Evolutionary conservation across 2,797 vertebrate genomes (phyloP).

Genomic region (Esox lucius): DNA sequence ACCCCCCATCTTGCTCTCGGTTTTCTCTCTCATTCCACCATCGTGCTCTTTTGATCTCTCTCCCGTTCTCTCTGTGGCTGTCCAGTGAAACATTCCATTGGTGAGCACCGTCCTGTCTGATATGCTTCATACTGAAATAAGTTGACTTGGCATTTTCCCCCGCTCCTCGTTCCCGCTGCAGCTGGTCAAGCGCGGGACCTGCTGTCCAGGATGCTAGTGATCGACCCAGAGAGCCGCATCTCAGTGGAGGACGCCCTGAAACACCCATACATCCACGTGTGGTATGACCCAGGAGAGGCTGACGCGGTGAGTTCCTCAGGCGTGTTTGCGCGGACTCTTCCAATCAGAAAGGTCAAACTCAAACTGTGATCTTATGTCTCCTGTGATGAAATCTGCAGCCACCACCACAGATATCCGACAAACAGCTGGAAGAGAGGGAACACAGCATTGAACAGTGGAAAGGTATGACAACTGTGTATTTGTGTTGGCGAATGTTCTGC

Average conservation of each 20-base stretch:
- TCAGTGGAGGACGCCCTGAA: slow-evolving; percentile 94
- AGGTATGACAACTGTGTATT: slow-evolving; percentile 75
- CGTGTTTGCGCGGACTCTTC: not conserved
- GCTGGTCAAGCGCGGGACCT: slow-evolving; percentile 95
- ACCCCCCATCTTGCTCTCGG: slow-evolving; percentile 70
- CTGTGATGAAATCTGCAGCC: slow-evolving; percentile 73
- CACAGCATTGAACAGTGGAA: slow-evolving; percentile 98
- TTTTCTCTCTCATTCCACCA: slow-evolving; percentile 45
- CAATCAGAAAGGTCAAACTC: not conserved
- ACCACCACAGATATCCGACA: slow-evolving; percentile 95
- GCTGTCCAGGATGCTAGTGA: slow-evolving; percentile 96
- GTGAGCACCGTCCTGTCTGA: not conserved
- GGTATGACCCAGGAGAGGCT: slow-evolving; percentile 93
- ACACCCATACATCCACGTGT: slow-evolving; percentile 95
- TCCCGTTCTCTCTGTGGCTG: not conserved
- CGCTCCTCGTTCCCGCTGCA: slow-evolving; percentile 49
- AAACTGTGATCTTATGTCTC: not conserved
- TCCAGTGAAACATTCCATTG: not conserved
- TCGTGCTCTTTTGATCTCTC: not conserved
- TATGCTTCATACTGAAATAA: not conserved
- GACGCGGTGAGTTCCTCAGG: slow-evolving; percentile 85
- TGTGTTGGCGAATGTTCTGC: too few relatives aligned
- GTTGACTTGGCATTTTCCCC: not conserved
- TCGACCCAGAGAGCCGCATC: slow-evolving; percentile 93
- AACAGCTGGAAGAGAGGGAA: slow-evolving; percentile 94